Evolutionary conservation across 1,140 invertebrate genomes (phyloP).

Genomic region (Sarcophaga peregrina): DNA sequence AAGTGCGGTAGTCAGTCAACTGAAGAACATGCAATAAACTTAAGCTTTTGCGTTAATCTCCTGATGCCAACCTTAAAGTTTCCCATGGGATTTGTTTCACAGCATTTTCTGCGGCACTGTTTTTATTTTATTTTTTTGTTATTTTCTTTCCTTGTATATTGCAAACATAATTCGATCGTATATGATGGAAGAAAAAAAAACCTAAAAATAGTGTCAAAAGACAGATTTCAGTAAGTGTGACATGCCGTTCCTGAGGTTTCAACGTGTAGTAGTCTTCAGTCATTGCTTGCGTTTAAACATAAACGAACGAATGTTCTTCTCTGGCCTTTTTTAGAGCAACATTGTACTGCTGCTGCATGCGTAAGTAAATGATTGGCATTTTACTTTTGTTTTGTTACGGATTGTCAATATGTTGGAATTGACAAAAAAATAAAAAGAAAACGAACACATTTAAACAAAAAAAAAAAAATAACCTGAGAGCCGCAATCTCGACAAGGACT

Average conservation of each 20-base stretch:
- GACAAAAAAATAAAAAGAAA: not conserved
- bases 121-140: not conserved
- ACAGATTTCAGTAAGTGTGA: conserved; percentile 40
- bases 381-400: conserved; percentile 38
- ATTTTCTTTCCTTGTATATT: too few relatives aligned
- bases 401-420: not conserved
- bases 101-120: conserved; percentile 37
- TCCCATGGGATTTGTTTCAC: conserved; percentile 39
- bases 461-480: not conserved
- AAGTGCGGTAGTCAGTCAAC: not conserved
- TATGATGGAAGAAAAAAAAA: not conserved
- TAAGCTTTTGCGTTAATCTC: conserved; percentile 33
- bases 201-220: conserved; percentile 33
- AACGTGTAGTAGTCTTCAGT: conserved; percentile 13
- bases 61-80: conserved; percentile 24
- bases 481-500: too few relatives aligned
- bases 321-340: too few relatives aligned
- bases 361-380: conserved; percentile 39
- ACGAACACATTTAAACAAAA: not conserved
- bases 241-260: conserved; percentile 29
- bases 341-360: not conserved
- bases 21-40: conserved; percentile 22
- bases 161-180: not conserved
- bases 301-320: too few relatives aligned
- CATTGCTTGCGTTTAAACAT: not conserved